These are phyloP conservation scores for Alligator sinensis DNA, from an alignment of 2,113 vertebrate genomes.

Conservation along the genomic window DNA sequence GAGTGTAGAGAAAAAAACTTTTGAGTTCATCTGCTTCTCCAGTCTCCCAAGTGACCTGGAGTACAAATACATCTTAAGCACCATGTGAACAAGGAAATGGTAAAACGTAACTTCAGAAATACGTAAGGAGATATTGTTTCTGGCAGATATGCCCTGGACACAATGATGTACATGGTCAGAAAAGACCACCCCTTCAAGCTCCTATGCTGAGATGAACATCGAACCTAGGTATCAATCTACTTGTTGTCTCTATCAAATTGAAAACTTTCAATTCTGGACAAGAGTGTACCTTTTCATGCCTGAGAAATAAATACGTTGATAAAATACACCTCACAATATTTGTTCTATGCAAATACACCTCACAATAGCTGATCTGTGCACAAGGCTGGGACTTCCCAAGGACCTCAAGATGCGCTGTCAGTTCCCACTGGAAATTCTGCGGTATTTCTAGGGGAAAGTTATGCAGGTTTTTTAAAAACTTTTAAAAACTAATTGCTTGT, in stretches of 20 bases:
- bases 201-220: too few relatives aligned
- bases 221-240: too few relatives aligned
- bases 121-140: not conserved
- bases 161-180: not conserved
- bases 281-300: not conserved
- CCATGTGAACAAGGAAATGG: not conserved
- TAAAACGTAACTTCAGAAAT: not conserved
- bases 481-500: not conserved
- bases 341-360: too few relatives aligned
- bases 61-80: not conserved
- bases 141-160: not conserved
- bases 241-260: too few relatives aligned
- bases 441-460: not conserved
- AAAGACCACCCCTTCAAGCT: too few relatives aligned
- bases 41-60: not conserved
- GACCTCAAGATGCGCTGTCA: too few relatives aligned
- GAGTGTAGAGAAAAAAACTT: not conserved
- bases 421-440: too few relatives aligned
- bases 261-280: too few relatives aligned
- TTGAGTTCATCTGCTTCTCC: not conserved
- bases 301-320: not conserved
- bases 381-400: not conserved
- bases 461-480: not conserved
- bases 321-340: not conserved
- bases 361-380: not conserved